phyloP scores from a whole-genome alignment of 2,797 vertebrate genomes.

The Nannoperca obscura region DNA sequence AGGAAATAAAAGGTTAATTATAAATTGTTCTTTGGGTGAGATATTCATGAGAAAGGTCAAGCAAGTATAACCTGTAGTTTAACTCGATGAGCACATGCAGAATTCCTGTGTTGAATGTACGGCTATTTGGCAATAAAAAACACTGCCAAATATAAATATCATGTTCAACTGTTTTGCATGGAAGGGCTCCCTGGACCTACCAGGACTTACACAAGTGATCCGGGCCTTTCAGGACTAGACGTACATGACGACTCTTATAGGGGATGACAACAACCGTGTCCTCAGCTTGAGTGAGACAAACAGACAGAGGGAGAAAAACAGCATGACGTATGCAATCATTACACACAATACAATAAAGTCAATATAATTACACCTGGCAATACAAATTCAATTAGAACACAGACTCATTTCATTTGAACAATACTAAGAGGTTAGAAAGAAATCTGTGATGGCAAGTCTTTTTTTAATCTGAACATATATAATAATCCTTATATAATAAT shows the following conservation, averaged over 20 bases:
- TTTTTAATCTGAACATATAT: not conserved
- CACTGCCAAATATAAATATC: slow-evolving; percentile 35
- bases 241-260: slow-evolving; percentile 93
- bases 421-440: not conserved
- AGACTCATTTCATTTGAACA: not conserved
- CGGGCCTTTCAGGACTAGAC: slow-evolving; percentile 94
- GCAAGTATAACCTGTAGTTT: slow-evolving; percentile 12
- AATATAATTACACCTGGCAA: not conserved
- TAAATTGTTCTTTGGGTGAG: slow-evolving; percentile 9
- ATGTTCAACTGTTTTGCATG: slow-evolving; percentile 70
- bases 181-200: slow-evolving; percentile 86
- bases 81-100: slow-evolving; percentile 23
- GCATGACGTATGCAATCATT: not conserved
- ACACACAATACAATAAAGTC: slow-evolving; percentile 5
- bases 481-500: too few relatives aligned
- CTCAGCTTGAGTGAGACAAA: slow-evolving; percentile 83
- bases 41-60: slow-evolving; percentile 30
- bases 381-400: not conserved
- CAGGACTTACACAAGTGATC: slow-evolving; percentile 98
- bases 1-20: slow-evolving; percentile 31
- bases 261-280: slow-evolving; percentile 93
- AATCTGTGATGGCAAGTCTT: not conserved
- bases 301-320: slow-evolving; percentile 27
- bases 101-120: slow-evolving; percentile 18
- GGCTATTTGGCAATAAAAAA: slow-evolving; percentile 26